Evolutionary conservation across 30 jellyfish, hydroid and myxozoan species (phyloP), one percentile per base, ranked within the genome.

Genomic region (Aurelia sp.): DNA sequence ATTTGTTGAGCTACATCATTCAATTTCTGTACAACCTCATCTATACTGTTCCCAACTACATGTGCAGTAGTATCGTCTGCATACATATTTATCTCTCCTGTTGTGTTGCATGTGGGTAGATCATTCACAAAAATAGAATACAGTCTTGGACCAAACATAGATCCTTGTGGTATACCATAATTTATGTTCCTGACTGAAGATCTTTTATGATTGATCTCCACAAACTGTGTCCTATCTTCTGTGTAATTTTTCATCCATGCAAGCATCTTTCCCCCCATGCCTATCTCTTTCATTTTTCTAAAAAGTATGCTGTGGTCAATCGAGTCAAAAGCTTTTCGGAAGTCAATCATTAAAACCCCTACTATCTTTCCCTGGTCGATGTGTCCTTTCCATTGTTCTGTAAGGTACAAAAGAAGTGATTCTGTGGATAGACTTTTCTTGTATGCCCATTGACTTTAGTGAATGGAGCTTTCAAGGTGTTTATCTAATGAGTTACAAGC

Each of bases 51-150:
- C 63, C 92, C 96, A 86, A 86, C 71, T 69, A 37, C 73, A 50
- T 20, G 76, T 11, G 85, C 81, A 12, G 86, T 86, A 33, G 90
- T 76, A 74, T 86, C 96, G 44, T 86, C 96, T 63, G 90, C 96
- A 76, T 72, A 86, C 89, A 76, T 74, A 55, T 86, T 41, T 21
- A 78, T 23, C 77, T 76, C 96, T 74, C 90, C 96, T 66, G 81
- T 33, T 64, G 89, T 73, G 57, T 44, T 51, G 57, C 84, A 64
- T 64, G 82, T 84, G 62, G 96, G 96, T 33, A 86, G 82, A 71
- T 86, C 96, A 57, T 86, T 86, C 74, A 76, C 88, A 63, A 40
- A 40, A 15, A 60, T 64, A 63, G 94, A 51, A 70, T 6, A 84
- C 62, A 84, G 58, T 63, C 88, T 62, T 73, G 88, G 88, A 3